Evolutionary conservation across 2,888 invertebrate species (phyloP), one percentile per base, ranked within the genome.

Genomic region (Pocota personata): DNA sequence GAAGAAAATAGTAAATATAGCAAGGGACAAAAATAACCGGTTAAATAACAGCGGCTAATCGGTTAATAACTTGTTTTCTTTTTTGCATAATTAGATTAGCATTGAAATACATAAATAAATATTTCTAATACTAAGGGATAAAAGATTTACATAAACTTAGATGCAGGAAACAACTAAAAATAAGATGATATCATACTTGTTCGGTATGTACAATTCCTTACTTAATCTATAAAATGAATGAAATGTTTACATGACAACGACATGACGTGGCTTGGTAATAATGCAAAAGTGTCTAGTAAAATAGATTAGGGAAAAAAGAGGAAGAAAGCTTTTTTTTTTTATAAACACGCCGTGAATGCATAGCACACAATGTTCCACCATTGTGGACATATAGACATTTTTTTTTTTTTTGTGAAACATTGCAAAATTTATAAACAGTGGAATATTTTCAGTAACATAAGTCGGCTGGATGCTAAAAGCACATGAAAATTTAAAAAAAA

Each of bases 401-500:
- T 58, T 76, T 77, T 14, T 24, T 27, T 19, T 14, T 6, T 7
- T 35, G 27, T 67, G 24, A 46, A 32, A 75, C 14, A 48, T 46
- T 5, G 30, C 21, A 35, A 46, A 7, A 19, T 60, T 32, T 50
- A 40, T 21, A 12, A 48, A 64, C 46, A 73, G 52, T 46, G 10
- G 37, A 57, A 27, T 12, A 48, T 57, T n/a, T 43, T 32, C 32
- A 57, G 21, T 55, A 66, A 71, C 66, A 46, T 48, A 58, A 19
- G 24, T 62, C 27, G 48, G 69, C 57, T 58, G 35, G 27, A 62
- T 69, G 40, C 46, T 80, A 58, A 19, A 75, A 75, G 57, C 55
- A 62, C 46, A 35, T 58, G 37, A n/a, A 62, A 69, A 19, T 64
- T 24, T 69, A 60, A 77, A 82, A 82, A 80, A 84, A 69, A 84